A percentile compares a stretch with the other conserved stretches of the same genome.
Conservation (phyloP, 2,113 vertebrate genomes). For the Oreochromis spilurus region DNA sequence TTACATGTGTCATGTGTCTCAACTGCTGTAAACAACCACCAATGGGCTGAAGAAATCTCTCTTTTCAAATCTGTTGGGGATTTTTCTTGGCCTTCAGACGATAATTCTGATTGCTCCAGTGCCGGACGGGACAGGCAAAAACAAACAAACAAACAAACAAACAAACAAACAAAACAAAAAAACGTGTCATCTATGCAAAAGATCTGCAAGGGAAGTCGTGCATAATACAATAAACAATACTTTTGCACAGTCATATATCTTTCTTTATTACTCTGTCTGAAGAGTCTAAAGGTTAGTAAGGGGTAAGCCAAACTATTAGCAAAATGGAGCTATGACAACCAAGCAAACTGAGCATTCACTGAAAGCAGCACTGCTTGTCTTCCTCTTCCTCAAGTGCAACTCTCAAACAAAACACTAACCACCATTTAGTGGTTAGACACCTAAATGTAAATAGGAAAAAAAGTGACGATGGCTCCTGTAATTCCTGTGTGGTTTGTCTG, state of each 20-base stretch:
- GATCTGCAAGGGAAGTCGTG: neutral
- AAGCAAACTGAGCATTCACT: neutral
- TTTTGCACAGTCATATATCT: fast-evolving
- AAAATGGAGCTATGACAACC: neutral
- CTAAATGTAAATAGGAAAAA: neutral
- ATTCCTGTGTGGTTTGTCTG: neutral
- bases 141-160: neutral
- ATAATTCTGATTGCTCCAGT: neutral
- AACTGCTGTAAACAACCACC: too few species aligned
- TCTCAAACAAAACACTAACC: neutral
- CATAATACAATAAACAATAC: neutral
- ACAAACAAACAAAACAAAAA: neutral
- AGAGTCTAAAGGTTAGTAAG: neutral
- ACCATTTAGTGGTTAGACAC: neutral
- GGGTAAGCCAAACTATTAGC: neutral
- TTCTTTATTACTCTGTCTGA: neutral
- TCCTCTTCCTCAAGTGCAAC: neutral
- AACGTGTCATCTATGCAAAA: neutral
- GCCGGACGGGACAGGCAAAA: neutral
- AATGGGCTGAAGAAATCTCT: too few species aligned
- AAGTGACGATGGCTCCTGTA: neutral
- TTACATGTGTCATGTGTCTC: neutral
- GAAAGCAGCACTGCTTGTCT: fast-evolving
- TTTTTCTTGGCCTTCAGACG: fast-evolving
- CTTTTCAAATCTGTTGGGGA: too few species aligned